Base-by-base conservation (phyloP, 2,888 invertebrate species). In the Marasmarcha lunaedactyla region DNA sequence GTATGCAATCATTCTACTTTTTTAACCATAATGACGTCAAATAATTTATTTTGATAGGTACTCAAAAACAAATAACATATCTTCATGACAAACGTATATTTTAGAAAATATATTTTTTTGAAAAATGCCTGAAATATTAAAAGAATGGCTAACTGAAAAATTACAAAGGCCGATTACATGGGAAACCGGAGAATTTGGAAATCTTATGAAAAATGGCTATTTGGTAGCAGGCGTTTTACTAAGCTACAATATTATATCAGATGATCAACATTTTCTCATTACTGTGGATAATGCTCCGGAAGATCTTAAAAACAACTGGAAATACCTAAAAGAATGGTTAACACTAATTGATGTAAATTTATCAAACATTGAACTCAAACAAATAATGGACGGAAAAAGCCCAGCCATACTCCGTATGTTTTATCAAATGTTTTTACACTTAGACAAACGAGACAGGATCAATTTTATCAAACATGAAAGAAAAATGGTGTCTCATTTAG, bases 341-440 rank as follows among this genome's bases (percentile, higher is more conserved):
- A 63, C 59, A 2, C 70, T 71, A 33, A 50, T 88, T 2, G 79
- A 85, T 34, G 69, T 89, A 1, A 50, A 64, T 35, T 56, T 85
- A 45, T 63, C 57, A 35, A 72, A 81, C 14, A 52, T 70, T 2
- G 85, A 85, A 39, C 51, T 87, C 35, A 57, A 63, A 2, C 74
- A 74, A 39, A 72, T 88, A 11, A 81, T 83, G 44, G 67, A 72
- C 40, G 85, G 84, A 1, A 77, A 69, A 42, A 84, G 86, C 2
- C 73, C 84, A 6, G 61, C 84, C 1, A 63, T 87, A 4, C 62
- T 88, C 2, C 76, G 85, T 20, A 52, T 90, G 1, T 87, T 88
- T 55, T 89, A 89, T 59, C 85, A 87, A 58, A 59, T 89, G 2
- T 89, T 87, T 54, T 64, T 89, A 6, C 76, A 79, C 45, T 65